phyloP scores from a whole-genome alignment of 2,888 invertebrate species.

The Piscicola geometra region DNA sequence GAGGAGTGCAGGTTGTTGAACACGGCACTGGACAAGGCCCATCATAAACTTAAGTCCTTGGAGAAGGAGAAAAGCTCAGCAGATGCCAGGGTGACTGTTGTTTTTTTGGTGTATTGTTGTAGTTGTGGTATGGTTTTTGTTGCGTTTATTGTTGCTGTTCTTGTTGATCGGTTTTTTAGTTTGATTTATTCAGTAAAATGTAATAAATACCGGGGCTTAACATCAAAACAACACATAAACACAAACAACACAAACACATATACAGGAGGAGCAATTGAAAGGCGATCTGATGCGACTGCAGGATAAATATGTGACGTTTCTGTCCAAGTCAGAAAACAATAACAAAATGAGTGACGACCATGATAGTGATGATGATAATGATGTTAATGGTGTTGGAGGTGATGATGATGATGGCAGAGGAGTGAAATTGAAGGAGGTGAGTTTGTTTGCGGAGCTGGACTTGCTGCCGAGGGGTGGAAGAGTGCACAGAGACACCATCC shows the following conservation, averaged over 20 bases:
- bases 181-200: neutral
- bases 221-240: neutral
- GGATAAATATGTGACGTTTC: slow-evolving; percentile 32
- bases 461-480: too few species aligned
- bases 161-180: neutral
- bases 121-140: neutral
- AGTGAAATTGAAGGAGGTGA: slow-evolving; percentile 18
- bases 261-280: slow-evolving; percentile 26
- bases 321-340: slow-evolving; percentile 29
- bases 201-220: neutral
- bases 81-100: too few species aligned
- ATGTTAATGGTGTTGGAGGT: too few species aligned
- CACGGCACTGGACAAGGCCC: slow-evolving; percentile 79
- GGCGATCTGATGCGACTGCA: slow-evolving; percentile 30
- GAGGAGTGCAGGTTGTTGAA: slow-evolving; percentile 75
- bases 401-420: neutral
- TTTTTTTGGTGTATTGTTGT: neutral
- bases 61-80: slow-evolving; percentile 68
- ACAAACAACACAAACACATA: neutral
- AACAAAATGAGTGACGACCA: neutral
- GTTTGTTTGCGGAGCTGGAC: slow-evolving; percentile 36
- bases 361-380: neutral
- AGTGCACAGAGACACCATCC: too few species aligned
- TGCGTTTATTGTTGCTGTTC: neutral
- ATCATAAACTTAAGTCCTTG: slow-evolving; percentile 77